Evolutionary conservation across 2,888 invertebrate genomes (phyloP).

Genomic region (Desoria tigrina): DNA sequence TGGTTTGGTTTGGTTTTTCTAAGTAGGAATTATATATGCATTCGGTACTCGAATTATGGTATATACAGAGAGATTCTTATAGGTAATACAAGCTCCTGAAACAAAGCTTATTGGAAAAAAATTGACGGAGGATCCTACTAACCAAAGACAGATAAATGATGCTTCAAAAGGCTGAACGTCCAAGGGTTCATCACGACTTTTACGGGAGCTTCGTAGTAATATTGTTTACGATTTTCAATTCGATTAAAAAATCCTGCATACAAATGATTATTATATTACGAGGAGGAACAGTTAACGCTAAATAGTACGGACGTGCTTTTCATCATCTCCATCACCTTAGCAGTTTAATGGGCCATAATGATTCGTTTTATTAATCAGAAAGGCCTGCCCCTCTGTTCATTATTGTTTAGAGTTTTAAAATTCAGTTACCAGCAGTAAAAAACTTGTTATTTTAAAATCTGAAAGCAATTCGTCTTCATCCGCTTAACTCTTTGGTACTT

Average conservation of each 20-base stretch:
- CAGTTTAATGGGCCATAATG: too few relatives aligned
- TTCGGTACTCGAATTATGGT: neutral
- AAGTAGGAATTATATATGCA: neutral
- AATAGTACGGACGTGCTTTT: too few relatives aligned
- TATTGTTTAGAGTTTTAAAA: too few relatives aligned
- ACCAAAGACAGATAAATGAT: conserved; percentile 40
- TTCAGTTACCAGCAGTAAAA: too few relatives aligned
- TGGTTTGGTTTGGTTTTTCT: neutral
- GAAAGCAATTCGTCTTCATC: conserved; percentile 4
- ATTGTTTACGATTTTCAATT: too few relatives aligned
- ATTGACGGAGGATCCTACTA: conserved; percentile 1
- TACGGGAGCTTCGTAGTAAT: conserved; percentile 1
- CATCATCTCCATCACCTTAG: too few relatives aligned
- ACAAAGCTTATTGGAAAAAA: conserved; percentile 3
- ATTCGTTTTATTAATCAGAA: too few relatives aligned
- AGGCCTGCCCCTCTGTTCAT: too few relatives aligned
- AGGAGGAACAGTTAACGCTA: too few relatives aligned
- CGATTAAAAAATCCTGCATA: too few relatives aligned
- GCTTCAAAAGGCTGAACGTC: conserved; percentile 30
- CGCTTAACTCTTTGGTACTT: neutral
- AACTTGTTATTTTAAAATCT: neutral
- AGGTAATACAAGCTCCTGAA: neutral
- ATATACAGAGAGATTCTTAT: neutral
- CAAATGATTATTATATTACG: too few relatives aligned
- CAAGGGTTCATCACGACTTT: conserved; percentile 46